Conservation (phyloP, 1,140 invertebrate genomes). For the Zaprionus kolodkinae region DNA sequence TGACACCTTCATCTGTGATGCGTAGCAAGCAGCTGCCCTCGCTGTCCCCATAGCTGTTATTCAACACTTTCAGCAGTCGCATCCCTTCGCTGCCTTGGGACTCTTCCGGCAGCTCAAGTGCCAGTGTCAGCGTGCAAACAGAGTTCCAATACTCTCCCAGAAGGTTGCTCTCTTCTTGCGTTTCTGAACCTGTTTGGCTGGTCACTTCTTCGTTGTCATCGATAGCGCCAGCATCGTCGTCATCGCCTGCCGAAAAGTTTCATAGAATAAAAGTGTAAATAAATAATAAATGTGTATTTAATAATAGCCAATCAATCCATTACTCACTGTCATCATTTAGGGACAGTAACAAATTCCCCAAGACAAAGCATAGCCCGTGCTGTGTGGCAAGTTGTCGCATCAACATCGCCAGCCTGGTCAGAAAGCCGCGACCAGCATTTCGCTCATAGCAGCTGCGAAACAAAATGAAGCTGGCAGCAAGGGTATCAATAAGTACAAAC, state of each 20-base stretch:
- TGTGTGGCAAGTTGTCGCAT: conserved; percentile 50
- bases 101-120: conserved; percentile 40
- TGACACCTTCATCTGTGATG: conserved; percentile 60
- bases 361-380: conserved; percentile 48
- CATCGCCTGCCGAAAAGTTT: conserved; percentile 20
- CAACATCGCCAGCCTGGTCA: conserved; percentile 46
- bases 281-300: conserved; percentile 16
- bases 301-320: neutral
- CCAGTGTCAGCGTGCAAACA: conserved; percentile 58
- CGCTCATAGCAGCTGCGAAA: conserved; percentile 37
- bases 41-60: conserved; percentile 48
- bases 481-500: conserved; percentile 66
- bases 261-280: conserved; percentile 22
- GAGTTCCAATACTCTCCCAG: conserved; percentile 66
- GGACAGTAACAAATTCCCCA: conserved; percentile 52
- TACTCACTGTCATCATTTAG: conserved; percentile 29
- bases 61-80: conserved; percentile 58
- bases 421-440: conserved; percentile 17
- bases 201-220: neutral
- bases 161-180: conserved; percentile 9
- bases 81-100: conserved; percentile 27
- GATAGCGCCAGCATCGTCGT: conserved; percentile 28
- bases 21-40: conserved; percentile 53
- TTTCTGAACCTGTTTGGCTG: neutral
- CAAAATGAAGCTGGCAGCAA: conserved; percentile 56